Base-by-base conservation (phyloP, 1,140 invertebrate genomes). In the Drosophila eugracilis region DNA sequence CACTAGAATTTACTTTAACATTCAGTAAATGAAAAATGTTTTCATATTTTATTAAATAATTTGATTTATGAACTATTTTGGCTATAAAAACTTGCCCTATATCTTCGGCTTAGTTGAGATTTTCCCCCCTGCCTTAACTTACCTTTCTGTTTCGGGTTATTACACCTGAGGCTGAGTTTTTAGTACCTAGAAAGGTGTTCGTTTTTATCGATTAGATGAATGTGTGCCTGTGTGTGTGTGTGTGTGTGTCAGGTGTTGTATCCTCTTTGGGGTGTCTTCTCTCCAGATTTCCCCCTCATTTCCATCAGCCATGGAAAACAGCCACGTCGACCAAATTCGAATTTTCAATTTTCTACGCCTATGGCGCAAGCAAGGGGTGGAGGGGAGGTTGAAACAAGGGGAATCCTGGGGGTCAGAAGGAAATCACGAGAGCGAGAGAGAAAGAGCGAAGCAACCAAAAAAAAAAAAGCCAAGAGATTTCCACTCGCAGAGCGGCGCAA, bases 381-480 rank as follows among this genome's bases (percentile, higher is more conserved):
- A 10, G 30, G 30, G 10, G 30, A 7, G 3, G 0, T n/a, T n/a
- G n/a, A 30, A 30, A 0, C 0, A 24, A 4, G 21, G 21, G 41
- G 21, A 17, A 10, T 15, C 21, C 21, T 24, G 21, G 41, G 14
- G 9, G 19, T 22, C 30, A 62, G 26, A 34, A 39, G n/a, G 41
- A 81, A 75, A 75, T 71, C 79, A 69, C 66, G 67, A 85, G 28
- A 49, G 70, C 28, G n/a, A 57, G 26, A 52, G 62, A 42, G 57
- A 34, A 70, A 70, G 76, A 81, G 78, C 50, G 53, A 65, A 77
- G 42, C 63, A 57, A 66, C 59, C 58, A 62, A 85, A 76, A 80
- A 58, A 66, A 55, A 54, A 62, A 85, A 76, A 80, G 54, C 62
- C 60, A 70, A 79, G 81, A 85, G 81, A 85, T 86, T 86, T 77